Percentiles rank a stretch among this genome's conserved stretches.
phyloP scores from a whole-genome alignment of 2,888 invertebrate genomes.

The Brassicogethes aeneus region DNA sequence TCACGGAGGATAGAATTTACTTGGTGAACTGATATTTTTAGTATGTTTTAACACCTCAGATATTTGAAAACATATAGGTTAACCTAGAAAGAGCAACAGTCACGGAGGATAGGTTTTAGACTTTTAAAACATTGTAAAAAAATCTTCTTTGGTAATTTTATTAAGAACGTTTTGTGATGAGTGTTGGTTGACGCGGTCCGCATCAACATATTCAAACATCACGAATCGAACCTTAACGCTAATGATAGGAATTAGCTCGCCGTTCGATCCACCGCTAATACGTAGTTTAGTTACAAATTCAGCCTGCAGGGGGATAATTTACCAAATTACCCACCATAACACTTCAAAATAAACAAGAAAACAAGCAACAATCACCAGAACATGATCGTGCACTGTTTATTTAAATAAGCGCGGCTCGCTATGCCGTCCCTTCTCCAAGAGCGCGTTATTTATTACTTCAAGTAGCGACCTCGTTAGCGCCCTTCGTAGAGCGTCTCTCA shows the following conservation, averaged over 20 bases:
- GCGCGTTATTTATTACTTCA: constrained; percentile 17
- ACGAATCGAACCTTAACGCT: constrained; percentile 43
- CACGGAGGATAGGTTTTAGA: too few species aligned
- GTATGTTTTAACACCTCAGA: too few species aligned
- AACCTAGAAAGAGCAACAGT: too few species aligned
- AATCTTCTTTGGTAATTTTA: too few species aligned
- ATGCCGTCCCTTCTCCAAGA: neutral
- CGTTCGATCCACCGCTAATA: constrained; percentile 55
- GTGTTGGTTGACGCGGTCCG: constrained; percentile 20
- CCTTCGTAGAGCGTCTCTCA: constrained; percentile 14
- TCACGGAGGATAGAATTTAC: too few species aligned
- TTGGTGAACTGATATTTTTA: too few species aligned
- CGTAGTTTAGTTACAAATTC: constrained; percentile 57
- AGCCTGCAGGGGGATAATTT: constrained; percentile 52
- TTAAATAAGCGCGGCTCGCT: constrained; percentile 33
- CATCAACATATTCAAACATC: constrained; percentile 45
- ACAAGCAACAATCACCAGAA: constrained; percentile 36
- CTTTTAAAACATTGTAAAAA: too few species aligned
- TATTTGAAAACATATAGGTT: too few species aligned
- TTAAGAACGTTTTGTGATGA: too few species aligned
- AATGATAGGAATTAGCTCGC: constrained; percentile 48
- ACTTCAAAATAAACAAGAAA: constrained; percentile 44
- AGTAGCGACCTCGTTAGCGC: constrained; percentile 24
- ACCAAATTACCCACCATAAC: constrained; percentile 44
- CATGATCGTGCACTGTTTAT: constrained; percentile 42